A percentile compares a stretch with the other conserved stretches of the same genome.
These are phyloP conservation scores for Heliconius charithonia DNA, from an alignment of 2,888 invertebrate genomes.

Conservation along the genomic window DNA sequence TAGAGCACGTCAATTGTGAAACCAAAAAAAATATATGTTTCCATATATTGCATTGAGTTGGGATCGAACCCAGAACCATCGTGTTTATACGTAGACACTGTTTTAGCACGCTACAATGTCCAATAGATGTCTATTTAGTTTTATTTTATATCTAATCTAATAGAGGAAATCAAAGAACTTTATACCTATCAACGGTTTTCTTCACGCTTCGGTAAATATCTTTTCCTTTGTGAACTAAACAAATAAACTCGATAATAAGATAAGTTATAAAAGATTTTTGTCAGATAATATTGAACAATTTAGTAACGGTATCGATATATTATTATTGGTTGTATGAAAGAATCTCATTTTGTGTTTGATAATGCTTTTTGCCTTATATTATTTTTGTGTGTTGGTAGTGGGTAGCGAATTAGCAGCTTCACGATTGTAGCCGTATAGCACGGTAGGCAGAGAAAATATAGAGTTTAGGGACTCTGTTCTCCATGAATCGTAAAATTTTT, in stretches of 20 bases:
- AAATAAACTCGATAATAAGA: slow-evolving; percentile 18
- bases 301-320: slow-evolving; percentile 2
- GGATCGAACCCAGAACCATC: background rate
- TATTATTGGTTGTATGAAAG: background rate
- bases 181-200: slow-evolving; percentile 2
- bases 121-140: background rate
- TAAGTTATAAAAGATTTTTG: slow-evolving; percentile 2
- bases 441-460: too few relatives aligned
- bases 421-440: too few relatives aligned
- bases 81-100: too few relatives aligned
- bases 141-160: background rate
- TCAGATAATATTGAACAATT: background rate
- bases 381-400: too few relatives aligned
- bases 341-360: background rate
- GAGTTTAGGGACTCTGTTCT: too few relatives aligned
- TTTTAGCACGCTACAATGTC: background rate
- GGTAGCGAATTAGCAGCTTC: too few relatives aligned
- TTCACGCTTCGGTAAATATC: slow-evolving; percentile 11
- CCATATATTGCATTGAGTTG: background rate
- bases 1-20: too few relatives aligned
- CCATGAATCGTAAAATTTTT: background rate
- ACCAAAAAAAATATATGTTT: too few relatives aligned
- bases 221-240: slow-evolving; percentile 24
- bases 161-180: slow-evolving; percentile 10
- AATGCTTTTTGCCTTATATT: too few relatives aligned